A percentile compares a stretch with the other conserved stretches of the same genome.
These are phyloP conservation scores for Troides oblongomaculatus DNA, from an alignment of 2,888 invertebrate species.

Conservation along the genomic window DNA sequence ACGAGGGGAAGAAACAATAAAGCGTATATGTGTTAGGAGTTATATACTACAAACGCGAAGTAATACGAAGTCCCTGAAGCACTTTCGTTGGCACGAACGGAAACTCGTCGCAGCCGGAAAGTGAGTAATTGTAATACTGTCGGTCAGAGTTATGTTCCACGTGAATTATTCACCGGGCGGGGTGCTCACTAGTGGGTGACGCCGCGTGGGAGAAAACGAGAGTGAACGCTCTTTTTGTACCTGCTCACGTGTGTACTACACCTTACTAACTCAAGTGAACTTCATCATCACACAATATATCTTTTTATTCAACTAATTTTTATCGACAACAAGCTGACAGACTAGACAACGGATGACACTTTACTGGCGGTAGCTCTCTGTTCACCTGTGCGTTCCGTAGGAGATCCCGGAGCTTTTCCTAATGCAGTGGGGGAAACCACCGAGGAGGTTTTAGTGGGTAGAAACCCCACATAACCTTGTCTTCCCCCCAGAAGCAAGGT, in stretches of 20 bases:
- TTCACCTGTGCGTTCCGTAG: too few species aligned
- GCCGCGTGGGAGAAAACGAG: conserved; percentile 66
- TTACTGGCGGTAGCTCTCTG: too few species aligned
- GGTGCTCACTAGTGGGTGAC: conserved; percentile 68
- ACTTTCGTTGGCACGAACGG: conserved; percentile 49
- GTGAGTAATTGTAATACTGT: conserved; percentile 47
- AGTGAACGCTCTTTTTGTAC: conserved; percentile 44
- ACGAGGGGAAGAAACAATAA: too few species aligned
- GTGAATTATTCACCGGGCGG: conserved; percentile 42
- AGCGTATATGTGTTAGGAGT: too few species aligned
- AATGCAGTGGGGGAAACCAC: too few species aligned
- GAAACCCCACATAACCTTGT: too few species aligned
- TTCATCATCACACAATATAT: background rate
- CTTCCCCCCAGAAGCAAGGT: too few species aligned
- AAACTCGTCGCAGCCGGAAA: conserved; percentile 45
- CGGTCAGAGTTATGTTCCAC: conserved; percentile 39
- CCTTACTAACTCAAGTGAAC: background rate
- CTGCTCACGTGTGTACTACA: background rate
- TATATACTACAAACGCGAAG: background rate
- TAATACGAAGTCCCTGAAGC: conserved; percentile 34
- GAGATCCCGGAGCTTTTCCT: too few species aligned
- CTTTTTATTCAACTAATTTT: too few species aligned
- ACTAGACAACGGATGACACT: too few species aligned
- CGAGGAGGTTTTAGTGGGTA: too few species aligned
- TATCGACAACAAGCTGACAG: too few species aligned